Base-by-base conservation (phyloP, 2,888 invertebrate genomes). In the Mythimna ferrago region DNA sequence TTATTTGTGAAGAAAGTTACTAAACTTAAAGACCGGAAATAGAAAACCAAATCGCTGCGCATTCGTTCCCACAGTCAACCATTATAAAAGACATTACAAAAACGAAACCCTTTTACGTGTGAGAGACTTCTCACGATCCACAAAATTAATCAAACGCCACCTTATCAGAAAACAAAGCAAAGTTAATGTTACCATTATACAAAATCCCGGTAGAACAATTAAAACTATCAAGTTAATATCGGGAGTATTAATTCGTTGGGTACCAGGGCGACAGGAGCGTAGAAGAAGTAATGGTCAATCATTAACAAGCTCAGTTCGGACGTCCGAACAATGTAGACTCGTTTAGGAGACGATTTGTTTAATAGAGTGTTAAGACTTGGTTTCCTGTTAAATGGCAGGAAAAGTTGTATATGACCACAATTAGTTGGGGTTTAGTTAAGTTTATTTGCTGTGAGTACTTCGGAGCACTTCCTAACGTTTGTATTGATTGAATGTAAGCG, bases 271-370 rank as follows among this genome's bases (percentile, higher is more conserved):
- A 69, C 87, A 89, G 78, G 66, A 84, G 65, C 71, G 73, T 80
- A 81, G 80, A 86, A 85, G 85, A 88, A 84, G 77, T 90, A 88
- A 92, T 91, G 78, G 80, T 64, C 79, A 72, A 82, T 88, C 86
- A 90, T 91, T 91, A 89, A 83, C 79, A 63, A 64, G 26, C 19
- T 61, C 63, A 60, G 68, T 66, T 78, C 60, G 62, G 70, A 73
- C 53, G 74, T 76, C 66, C 56, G 64, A 77, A 85, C 83, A 86
- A 78, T 84, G 79, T 53, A 66, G 66, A 76, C 76, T 83, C 87
- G 78, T 86, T 89, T 86, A 79, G 76, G 68, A 75, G 73, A 73
- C 78, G 73, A 78, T 82, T 56, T 73, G 80, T 61, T 76, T 86
- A 85, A 87, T 88, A 73, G 77, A 73, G 80, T 81, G 87, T 86